A percentile compares a stretch with the other conserved stretches of the same genome.
These are phyloP conservation scores for Halcyon smyrnensis DNA, from an alignment of 2,797 vertebrate genomes.

Conservation along the genomic window DNA sequence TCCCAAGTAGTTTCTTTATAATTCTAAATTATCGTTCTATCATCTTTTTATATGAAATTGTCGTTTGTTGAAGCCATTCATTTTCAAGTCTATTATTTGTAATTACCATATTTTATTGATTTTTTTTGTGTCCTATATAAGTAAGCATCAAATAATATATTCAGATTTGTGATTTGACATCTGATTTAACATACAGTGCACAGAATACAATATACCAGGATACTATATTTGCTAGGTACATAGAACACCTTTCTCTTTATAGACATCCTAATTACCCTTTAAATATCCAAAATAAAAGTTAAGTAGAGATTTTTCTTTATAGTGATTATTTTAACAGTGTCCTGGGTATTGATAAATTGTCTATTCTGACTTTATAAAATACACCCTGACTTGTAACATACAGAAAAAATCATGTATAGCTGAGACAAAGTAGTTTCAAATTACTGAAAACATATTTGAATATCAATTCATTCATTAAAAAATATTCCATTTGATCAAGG, in stretches of 20 bases:
- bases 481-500: neutral
- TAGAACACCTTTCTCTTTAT: neutral
- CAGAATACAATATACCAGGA: neutral
- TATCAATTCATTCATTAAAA: conserved; percentile 21
- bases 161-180: conserved; percentile 12
- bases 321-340: neutral
- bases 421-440: neutral
- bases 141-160: neutral
- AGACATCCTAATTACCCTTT: neutral
- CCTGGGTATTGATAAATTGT: neutral
- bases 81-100: conserved; percentile 42
- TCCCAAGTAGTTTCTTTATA: neutral
- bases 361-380: neutral
- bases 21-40: neutral
- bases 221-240: neutral
- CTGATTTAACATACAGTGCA: neutral
- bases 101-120: conserved; percentile 20
- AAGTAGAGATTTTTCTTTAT: neutral
- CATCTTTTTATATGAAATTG: neutral
- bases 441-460: neutral
- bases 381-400: neutral
- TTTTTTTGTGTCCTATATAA: neutral
- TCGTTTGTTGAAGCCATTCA: neutral
- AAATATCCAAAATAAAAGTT: neutral
- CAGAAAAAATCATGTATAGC: neutral